Evolutionary conservation across 2,113 vertebrate species (phyloP), one percentile per base, ranked within the genome.

Genomic region (Thryonomys swinderianus): DNA sequence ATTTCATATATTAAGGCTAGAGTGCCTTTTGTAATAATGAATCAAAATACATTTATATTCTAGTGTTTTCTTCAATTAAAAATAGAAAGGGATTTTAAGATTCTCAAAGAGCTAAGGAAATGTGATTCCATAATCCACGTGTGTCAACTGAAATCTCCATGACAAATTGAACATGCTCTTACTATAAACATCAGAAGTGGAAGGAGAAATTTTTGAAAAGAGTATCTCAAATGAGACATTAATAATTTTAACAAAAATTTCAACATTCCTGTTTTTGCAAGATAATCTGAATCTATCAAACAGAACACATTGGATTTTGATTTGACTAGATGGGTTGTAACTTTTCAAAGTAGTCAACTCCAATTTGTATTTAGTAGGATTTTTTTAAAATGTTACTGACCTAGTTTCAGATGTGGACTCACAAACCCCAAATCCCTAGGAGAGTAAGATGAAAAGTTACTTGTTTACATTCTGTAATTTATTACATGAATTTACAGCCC

Each of bases 401-500:
- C 97, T 97, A 97, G 51, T 97, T 97, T 96, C 59, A 84, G 59
- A 91, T 3, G 85, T 81, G 51, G 69, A 89, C 82, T 96, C 85
- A 82, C 40, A 91, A 96, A 92, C 90, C 42, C 57, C 79, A 94
- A 14, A 23, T 78, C 32, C 12, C 89, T 84, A 89, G 23, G 95
- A 95, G 90, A 97, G 94, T 17, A 53, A 88, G 93, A 97, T 80
- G 80, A 76, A 76, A 88, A 81, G 20, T 59, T 92, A 79, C 73
- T 90, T 64, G 71, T 90, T 97, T 96, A 84, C 88, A 92, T 90
- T 96, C 96, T 97, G 74, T 18, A 85, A 71, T 96, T 96, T 97
- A 97, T 96, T 93, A 93, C 81, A 90, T 81, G 95, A 94, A 95
- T 96, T 98, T 97, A 92, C 30, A 62, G n/a, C 95, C 88, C 51